Evolutionary conservation across 2,888 invertebrate species (phyloP).

Genomic region (Rotaria socialis): DNA sequence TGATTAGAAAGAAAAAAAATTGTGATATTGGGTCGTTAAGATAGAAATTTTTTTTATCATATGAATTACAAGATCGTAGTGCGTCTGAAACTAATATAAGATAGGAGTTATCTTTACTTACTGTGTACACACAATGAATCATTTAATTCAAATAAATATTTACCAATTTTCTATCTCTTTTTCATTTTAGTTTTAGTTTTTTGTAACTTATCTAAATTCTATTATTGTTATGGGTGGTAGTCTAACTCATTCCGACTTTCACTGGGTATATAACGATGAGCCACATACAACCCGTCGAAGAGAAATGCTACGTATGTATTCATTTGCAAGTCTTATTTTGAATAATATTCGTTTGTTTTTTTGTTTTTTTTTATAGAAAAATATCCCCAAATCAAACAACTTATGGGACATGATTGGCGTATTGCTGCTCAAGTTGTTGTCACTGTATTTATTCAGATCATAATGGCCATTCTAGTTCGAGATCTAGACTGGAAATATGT

Average conservation of each 20-base stretch:
- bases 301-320: conserved; percentile 41
- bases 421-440: conserved; percentile 48
- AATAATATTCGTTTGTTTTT: not conserved
- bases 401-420: conserved; percentile 57
- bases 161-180: not conserved
- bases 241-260: conserved; percentile 35
- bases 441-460: conserved; percentile 44
- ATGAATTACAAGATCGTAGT: not conserved
- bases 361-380: conserved; percentile 48
- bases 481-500: conserved; percentile 52
- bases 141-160: not conserved
- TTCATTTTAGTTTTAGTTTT: not conserved
- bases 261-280: conserved; percentile 46
- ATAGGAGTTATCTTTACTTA: not conserved
- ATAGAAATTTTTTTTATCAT: not conserved
- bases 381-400: conserved; percentile 58
- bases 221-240: conserved; percentile 32
- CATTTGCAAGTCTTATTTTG: not conserved
- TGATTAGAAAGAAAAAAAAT: too few species aligned
- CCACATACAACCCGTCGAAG: conserved; percentile 44
- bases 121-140: not conserved
- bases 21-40: too few species aligned
- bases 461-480: conserved; percentile 48
- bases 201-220: not conserved
- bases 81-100: not conserved